These are phyloP conservation scores for Lasioglossum oenotherae DNA, from an alignment of 2,888 invertebrate species.

Conservation along the genomic window DNA sequence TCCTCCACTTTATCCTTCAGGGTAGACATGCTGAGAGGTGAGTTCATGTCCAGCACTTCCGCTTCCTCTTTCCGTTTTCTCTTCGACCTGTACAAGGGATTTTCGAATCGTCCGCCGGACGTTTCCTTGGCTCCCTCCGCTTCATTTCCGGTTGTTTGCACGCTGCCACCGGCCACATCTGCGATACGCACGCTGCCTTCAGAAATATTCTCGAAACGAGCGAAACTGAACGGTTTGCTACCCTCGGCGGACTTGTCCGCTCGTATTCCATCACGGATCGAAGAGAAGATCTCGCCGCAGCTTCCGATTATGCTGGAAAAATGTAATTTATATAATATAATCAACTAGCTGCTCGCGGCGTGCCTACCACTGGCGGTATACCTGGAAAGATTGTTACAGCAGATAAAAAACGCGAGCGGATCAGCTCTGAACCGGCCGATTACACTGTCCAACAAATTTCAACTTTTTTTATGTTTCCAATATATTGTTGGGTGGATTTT, in stretches of 20 bases:
- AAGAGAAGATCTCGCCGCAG: constrained; percentile 70
- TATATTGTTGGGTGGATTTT: too few relatives aligned
- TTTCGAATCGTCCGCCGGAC: constrained; percentile 78
- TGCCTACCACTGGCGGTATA: too few relatives aligned
- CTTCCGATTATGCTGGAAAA: constrained; percentile 70
- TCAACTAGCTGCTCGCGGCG: too few relatives aligned
- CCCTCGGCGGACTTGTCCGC: constrained; percentile 52
- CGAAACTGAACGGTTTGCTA: constrained; percentile 77
- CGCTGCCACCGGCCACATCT: constrained; percentile 23
- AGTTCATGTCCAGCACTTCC: constrained; percentile 67
- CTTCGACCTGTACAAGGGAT: constrained; percentile 79
- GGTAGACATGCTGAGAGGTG: constrained; percentile 71
- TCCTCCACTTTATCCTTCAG: constrained; percentile 69
- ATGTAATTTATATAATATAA: too few relatives aligned
- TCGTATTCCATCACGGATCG: constrained; percentile 62
- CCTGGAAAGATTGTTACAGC: too few relatives aligned
- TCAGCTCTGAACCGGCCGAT: too few relatives aligned
- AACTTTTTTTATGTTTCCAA: too few relatives aligned
- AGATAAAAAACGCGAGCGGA: too few relatives aligned
- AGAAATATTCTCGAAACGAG: constrained; percentile 80
- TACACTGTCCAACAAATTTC: too few relatives aligned
- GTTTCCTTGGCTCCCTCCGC: constrained; percentile 22
- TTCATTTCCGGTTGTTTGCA: constrained; percentile 22
- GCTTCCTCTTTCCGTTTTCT: constrained; percentile 55
- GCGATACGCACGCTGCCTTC: constrained; percentile 79